Conservation (phyloP, 1,140 invertebrate genomes). For the Ceratosolen fusciceps region DNA sequence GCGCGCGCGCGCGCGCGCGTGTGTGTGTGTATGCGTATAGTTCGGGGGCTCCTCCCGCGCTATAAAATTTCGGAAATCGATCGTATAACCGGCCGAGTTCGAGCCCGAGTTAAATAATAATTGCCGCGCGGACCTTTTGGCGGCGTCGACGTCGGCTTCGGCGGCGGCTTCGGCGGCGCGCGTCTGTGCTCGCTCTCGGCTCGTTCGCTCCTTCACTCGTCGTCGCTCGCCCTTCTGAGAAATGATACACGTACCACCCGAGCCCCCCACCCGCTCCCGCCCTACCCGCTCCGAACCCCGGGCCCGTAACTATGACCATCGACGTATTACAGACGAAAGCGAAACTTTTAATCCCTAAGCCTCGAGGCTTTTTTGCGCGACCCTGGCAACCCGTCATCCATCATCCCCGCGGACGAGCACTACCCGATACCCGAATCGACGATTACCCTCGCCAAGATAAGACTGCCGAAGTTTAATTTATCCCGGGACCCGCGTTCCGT, state of each 20-base stretch:
- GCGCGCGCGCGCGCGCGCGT: no score
- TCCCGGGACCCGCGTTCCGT: no score
- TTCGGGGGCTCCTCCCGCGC: constrained; percentile 34
- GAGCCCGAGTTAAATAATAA: constrained; percentile 25
- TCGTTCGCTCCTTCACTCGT: no score
- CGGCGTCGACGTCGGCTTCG: no score
- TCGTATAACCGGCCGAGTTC: constrained; percentile 30
- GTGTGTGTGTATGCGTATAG: no score
- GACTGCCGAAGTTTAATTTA: no score
- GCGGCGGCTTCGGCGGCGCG: no score
- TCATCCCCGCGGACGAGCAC: no score
- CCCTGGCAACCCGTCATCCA: background rate
- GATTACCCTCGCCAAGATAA: no score
- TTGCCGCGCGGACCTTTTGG: constrained; percentile 30
- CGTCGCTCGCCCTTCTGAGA: constrained; percentile 29
- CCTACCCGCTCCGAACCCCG: background rate
- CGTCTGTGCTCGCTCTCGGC: background rate
- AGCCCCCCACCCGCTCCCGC: background rate
- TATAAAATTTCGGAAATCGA: constrained; percentile 46
- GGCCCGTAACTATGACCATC: background rate
- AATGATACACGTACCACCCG: constrained; percentile 6
- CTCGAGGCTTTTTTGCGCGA: background rate
- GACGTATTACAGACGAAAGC: background rate
- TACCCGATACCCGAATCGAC: no score
- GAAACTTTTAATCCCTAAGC: constrained; percentile 20